phyloP scores from a whole-genome alignment of 2,888 invertebrate genomes.

The Fragum fragum region DNA sequence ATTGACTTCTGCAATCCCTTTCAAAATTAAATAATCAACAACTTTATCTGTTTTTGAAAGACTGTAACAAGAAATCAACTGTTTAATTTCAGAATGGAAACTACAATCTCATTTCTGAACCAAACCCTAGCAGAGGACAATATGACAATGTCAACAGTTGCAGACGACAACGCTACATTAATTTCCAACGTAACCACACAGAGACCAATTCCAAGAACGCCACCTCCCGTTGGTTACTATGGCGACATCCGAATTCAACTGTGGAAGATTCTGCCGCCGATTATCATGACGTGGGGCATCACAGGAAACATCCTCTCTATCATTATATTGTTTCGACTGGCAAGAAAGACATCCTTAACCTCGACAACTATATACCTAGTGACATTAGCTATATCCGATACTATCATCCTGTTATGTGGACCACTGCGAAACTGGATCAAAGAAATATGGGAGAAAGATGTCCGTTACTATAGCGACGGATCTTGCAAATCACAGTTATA shows the following conservation, averaged over 20 bases:
- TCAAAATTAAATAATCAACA: too few species aligned
- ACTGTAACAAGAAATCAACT: too few species aligned
- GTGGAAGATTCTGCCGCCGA: constrained; percentile 71
- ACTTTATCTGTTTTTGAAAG: too few species aligned
- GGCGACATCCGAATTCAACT: constrained; percentile 47
- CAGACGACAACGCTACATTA: background rate
- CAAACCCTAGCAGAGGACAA: background rate
- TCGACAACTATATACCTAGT: constrained; percentile 75
- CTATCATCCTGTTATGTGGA: constrained; percentile 74
- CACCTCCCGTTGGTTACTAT: constrained; percentile 46
- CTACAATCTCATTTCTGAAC: background rate
- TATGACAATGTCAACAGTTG: background rate
- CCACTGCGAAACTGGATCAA: constrained; percentile 72
- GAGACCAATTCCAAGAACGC: background rate
- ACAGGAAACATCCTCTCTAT: constrained; percentile 77
- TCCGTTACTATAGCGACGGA: constrained; percentile 56
- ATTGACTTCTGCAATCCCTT: too few species aligned
- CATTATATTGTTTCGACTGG: constrained; percentile 68
- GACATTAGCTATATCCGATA: constrained; percentile 72
- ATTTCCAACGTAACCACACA: background rate
- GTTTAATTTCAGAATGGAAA: constrained; percentile 11
- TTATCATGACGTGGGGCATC: constrained; percentile 75
- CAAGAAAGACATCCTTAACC: constrained; percentile 56
- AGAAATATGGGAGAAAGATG: constrained; percentile 56
- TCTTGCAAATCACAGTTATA: constrained; percentile 72